phyloP scores from a whole-genome alignment of 2,797 vertebrate genomes.

The Clamator glandarius region DNA sequence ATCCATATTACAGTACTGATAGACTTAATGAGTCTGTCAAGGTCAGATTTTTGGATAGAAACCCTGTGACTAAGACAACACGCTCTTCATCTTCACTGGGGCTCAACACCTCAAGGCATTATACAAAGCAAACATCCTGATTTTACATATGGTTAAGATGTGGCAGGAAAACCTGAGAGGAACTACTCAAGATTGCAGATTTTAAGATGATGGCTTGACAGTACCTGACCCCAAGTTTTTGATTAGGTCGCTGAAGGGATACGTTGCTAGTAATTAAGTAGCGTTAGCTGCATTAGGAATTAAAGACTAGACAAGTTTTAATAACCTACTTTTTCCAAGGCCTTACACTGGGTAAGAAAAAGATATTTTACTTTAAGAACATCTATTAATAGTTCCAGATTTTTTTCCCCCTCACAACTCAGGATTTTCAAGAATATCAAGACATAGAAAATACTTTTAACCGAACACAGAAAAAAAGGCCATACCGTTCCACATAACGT shows the following conservation, averaged over 20 bases:
- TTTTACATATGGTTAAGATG: background rate
- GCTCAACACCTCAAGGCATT: background rate
- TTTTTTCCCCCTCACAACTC: background rate
- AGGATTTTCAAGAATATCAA: background rate
- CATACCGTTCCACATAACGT: conserved; percentile 89
- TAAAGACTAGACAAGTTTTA: conserved; percentile 4
- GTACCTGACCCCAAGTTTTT: background rate
- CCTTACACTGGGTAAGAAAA: background rate
- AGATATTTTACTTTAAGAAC: background rate
- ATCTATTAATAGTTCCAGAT: background rate
- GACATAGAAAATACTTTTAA: background rate
- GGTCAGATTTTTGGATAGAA: background rate
- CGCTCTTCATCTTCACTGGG: background rate
- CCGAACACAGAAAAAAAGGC: background rate
- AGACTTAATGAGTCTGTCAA: background rate
- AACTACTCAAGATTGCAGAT: background rate
- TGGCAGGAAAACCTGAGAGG: background rate
- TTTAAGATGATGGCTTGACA: background rate
- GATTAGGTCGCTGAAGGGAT: background rate
- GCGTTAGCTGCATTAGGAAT: background rate
- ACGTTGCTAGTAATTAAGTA: background rate
- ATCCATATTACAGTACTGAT: too few relatives aligned
- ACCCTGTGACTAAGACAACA: background rate
- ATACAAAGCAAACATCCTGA: background rate
- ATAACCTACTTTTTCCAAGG: conserved; percentile 7